A percentile compares a stretch with the other conserved stretches of the same genome.
These are phyloP conservation scores for Baccha elongata DNA, from an alignment of 2,888 invertebrate species.

Conservation along the genomic window DNA sequence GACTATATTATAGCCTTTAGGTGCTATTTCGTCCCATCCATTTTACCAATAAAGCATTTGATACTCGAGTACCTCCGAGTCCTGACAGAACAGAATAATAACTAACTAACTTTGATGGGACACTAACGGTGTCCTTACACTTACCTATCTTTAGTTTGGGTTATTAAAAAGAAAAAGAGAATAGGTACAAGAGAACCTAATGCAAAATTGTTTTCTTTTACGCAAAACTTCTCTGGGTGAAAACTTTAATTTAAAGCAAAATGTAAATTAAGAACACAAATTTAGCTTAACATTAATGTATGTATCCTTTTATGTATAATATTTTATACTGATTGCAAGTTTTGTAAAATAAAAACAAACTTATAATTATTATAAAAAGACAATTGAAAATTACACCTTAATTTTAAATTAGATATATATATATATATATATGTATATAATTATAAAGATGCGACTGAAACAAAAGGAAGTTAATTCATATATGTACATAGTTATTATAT, in stretches of 20 bases:
- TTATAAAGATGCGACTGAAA: constrained; percentile 64
- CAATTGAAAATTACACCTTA: too few relatives aligned
- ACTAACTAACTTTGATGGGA: too few relatives aligned
- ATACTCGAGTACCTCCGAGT: too few relatives aligned
- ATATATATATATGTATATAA: too few relatives aligned
- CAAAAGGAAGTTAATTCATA: constrained; percentile 41
- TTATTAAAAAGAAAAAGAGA: too few relatives aligned
- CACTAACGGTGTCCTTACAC: too few relatives aligned
- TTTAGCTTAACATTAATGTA: constrained; percentile 15
- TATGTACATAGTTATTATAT: not conserved
- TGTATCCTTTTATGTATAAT: not conserved
- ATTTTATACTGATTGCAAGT: not conserved
- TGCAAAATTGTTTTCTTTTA: not conserved
- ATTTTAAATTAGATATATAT: not conserved
- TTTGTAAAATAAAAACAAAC: not conserved
- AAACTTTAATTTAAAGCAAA: too few relatives aligned
- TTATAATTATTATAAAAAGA: not conserved
- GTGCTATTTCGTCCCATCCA: too few relatives aligned
- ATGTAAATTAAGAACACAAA: constrained; percentile 6
- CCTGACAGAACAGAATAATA: too few relatives aligned
- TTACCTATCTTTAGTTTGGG: too few relatives aligned
- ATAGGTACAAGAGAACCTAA: not conserved
- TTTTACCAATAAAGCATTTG: too few relatives aligned
- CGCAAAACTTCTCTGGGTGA: not conserved
- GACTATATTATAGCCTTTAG: too few relatives aligned